Percentiles rank a stretch among this genome's conserved stretches.
phyloP scores from a whole-genome alignment of 2,113 vertebrate genomes.

The Melozone crissalis region DNA sequence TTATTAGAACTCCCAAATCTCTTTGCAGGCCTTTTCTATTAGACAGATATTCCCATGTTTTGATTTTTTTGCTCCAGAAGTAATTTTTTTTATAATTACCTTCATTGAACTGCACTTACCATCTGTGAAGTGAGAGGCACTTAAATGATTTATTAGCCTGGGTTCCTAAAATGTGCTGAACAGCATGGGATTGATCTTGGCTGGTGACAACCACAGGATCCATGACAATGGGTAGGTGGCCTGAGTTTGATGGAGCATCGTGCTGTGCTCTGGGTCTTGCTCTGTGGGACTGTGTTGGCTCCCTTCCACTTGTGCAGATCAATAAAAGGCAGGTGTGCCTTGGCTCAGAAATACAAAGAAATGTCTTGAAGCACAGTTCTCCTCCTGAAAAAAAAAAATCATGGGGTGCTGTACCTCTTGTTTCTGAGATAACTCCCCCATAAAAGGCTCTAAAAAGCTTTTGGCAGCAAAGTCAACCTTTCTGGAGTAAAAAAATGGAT shows the following conservation, averaged over 20 bases:
- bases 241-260: conserved; percentile 41
- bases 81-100: conserved; percentile 82
- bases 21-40: conserved; percentile 73
- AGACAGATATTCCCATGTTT: conserved; percentile 74
- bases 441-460: background rate
- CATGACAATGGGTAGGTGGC: conserved; percentile 35
- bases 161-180: conserved; percentile 58
- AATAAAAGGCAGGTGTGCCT: conserved; percentile 44
- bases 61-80: conserved; percentile 78
- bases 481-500: background rate
- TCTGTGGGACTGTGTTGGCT: conserved; percentile 1
- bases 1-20: conserved; percentile 77
- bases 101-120: conserved; percentile 77
- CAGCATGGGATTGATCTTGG: conserved; percentile 59
- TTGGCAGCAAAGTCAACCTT: background rate
- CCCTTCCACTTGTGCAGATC: conserved; percentile 22
- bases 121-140: conserved; percentile 68
- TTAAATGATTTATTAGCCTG: conserved; percentile 76
- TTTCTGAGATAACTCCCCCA: background rate
- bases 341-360: conserved; percentile 26
- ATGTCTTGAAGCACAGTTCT: background rate
- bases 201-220: conserved; percentile 55
- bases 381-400: background rate
- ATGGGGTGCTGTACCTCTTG: background rate
- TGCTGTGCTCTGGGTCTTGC: background rate